A percentile compares a stretch with the other conserved stretches of the same genome.
phyloP scores from a whole-genome alignment of 1,140 invertebrate species.

The Zaprionus davidi region DNA sequence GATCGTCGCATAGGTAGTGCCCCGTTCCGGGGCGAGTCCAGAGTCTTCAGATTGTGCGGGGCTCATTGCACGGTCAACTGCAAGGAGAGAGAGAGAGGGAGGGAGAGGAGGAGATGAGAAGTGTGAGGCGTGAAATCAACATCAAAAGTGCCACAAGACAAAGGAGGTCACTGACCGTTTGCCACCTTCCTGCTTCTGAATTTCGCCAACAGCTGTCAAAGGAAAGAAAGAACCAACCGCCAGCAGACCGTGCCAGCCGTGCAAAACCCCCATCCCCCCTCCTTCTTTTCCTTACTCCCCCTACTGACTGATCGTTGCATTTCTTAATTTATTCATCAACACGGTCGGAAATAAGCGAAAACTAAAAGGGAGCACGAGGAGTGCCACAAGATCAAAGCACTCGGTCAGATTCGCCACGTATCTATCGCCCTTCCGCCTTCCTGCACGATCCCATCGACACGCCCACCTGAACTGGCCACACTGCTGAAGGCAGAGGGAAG shows the following conservation, averaged over 20 bases:
- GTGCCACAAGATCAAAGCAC: constrained; percentile 46
- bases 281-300: background rate
- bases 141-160: constrained; percentile 65
- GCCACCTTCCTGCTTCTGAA: constrained; percentile 25
- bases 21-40: constrained; percentile 82
- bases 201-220: constrained; percentile 43
- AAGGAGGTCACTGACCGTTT: constrained; percentile 42
- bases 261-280: background rate
- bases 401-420: constrained; percentile 26
- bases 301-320: constrained; percentile 15
- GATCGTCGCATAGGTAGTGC: constrained; percentile 83
- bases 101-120: constrained; percentile 16
- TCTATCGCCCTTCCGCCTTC: background rate
- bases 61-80: constrained; percentile 84
- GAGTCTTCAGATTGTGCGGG: constrained; percentile 84
- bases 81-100: constrained; percentile 27
- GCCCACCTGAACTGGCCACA: constrained; percentile 26
- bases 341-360: constrained; percentile 38
- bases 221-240: constrained; percentile 23
- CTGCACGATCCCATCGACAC: constrained; percentile 1
- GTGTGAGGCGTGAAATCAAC: constrained; percentile 27
- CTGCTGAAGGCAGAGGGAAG: background rate
- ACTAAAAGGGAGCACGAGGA: constrained; percentile 10
- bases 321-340: constrained; percentile 55
- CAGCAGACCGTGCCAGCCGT: constrained; percentile 14